phyloP scores from a whole-genome alignment of 2,113 vertebrate species.

The Larimichthys crocea region DNA sequence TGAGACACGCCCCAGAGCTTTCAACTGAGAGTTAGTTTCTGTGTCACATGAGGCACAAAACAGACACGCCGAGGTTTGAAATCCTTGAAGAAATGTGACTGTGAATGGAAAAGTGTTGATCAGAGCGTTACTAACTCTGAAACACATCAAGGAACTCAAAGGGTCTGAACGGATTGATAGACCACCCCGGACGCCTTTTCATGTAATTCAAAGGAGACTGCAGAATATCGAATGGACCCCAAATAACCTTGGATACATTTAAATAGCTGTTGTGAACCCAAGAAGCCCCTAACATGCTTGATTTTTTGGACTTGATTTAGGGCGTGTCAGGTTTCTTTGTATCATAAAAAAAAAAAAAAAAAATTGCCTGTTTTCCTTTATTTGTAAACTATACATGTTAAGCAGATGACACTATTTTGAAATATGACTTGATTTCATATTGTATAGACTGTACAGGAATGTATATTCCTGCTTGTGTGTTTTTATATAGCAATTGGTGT shows the following conservation, averaged over 20 bases:
- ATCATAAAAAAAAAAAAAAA: constrained; percentile 62
- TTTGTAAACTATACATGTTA: constrained; percentile 82
- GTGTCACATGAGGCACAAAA: constrained; percentile 66
- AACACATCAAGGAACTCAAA: constrained; percentile 72
- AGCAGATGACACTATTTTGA: constrained; percentile 85
- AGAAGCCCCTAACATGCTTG: constrained; percentile 76
- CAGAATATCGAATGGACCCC: constrained; percentile 63
- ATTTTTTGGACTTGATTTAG: constrained; percentile 78
- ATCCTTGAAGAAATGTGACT: constrained; percentile 67
- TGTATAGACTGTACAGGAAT: constrained; percentile 82
- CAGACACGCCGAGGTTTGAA: constrained; percentile 50
- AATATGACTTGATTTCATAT: constrained; percentile 85
- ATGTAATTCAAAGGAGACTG: constrained; percentile 70
- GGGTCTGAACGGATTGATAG: constrained; percentile 65
- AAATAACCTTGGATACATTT: constrained; percentile 68
- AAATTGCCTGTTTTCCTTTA: constrained; percentile 82
- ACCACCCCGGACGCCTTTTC: constrained; percentile 73
- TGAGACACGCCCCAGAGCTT: constrained; percentile 73
- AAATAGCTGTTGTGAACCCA: constrained; percentile 75
- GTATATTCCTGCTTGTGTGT: constrained; percentile 79
- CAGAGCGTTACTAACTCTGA: constrained; percentile 63
- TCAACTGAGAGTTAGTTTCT: constrained; percentile 55
- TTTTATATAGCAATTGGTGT: constrained; percentile 80
- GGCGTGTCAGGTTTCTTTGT: constrained; percentile 81
- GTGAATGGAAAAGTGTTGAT: constrained; percentile 61